These are phyloP conservation scores for Palythoa caribaeorum DNA, from an alignment of 92 coral and sea anemone species.

Conservation along the genomic window DNA sequence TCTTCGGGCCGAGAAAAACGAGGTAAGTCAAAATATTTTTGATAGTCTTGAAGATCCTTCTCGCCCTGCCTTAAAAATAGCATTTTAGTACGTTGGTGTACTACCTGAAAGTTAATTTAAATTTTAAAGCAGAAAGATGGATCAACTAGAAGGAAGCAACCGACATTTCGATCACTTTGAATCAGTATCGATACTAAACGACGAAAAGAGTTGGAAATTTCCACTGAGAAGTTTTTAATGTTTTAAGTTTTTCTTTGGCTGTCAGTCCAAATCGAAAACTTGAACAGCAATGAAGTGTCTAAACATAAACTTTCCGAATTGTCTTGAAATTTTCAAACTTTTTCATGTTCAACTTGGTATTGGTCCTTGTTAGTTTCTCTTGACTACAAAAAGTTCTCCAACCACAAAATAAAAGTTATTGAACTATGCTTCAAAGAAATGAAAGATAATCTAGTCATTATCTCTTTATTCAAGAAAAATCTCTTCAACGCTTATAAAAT, in stretches of 20 bases:
- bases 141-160: too few relatives aligned
- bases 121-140: too few relatives aligned
- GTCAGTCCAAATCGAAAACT: not conserved
- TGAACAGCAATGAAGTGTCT: not conserved
- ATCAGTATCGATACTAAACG: not conserved
- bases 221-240: not conserved
- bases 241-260: not conserved
- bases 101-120: too few relatives aligned
- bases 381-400: not conserved
- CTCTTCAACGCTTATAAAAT: constrained; percentile 13
- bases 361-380: not conserved
- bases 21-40: constrained; percentile 1
- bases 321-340: not conserved
- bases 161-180: too few relatives aligned
- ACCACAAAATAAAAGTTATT: not conserved
- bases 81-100: not conserved
- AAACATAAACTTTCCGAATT: not conserved
- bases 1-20: not conserved
- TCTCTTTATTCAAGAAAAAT: constrained; percentile 16
- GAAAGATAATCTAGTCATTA: constrained; percentile 1
- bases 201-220: not conserved
- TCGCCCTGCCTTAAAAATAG: not conserved
- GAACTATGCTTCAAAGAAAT: not conserved
- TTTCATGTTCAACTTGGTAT: not conserved
- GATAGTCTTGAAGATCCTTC: too few relatives aligned